Percentiles rank a stretch among this genome's conserved stretches.
Conservation (phyloP, 2,113 vertebrate species). For the Calidris pugnax region DNA sequence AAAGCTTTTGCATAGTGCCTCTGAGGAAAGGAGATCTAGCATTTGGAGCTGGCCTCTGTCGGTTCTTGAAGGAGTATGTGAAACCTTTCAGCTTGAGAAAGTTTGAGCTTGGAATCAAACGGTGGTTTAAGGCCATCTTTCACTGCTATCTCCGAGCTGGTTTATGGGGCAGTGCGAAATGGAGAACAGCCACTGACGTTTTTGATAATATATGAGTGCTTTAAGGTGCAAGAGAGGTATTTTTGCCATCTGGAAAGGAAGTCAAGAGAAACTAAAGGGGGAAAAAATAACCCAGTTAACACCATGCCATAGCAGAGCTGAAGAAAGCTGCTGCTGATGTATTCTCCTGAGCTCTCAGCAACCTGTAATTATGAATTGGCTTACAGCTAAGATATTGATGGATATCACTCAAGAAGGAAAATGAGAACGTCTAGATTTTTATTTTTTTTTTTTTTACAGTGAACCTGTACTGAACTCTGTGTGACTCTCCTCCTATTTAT, state of each 20-base stretch:
- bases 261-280: background rate
- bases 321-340: background rate
- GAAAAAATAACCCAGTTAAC: background rate
- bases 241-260: slow-evolving; percentile 27
- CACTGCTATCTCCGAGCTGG: background rate
- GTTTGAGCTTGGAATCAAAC: background rate
- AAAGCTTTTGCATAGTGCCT: background rate
- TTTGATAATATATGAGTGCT: background rate
- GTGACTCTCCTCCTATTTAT: slow-evolving; percentile 52
- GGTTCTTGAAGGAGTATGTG: background rate
- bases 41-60: background rate
- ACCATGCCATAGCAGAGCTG: background rate
- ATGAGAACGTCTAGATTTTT: slow-evolving; percentile 12
- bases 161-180: background rate
- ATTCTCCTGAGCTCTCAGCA: slow-evolving; percentile 19
- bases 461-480: slow-evolving; percentile 36
- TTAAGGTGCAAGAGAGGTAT: background rate
- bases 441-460: background rate
- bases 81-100: background rate
- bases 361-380: slow-evolving; percentile 50
- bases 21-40: background rate
- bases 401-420: slow-evolving; percentile 48
- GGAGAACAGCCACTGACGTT: background rate
- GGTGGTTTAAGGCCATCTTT: background rate
- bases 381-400: slow-evolving; percentile 28